phyloP scores from a whole-genome alignment of 2,797 vertebrate species.

The Neopelma chrysocephalum region DNA sequence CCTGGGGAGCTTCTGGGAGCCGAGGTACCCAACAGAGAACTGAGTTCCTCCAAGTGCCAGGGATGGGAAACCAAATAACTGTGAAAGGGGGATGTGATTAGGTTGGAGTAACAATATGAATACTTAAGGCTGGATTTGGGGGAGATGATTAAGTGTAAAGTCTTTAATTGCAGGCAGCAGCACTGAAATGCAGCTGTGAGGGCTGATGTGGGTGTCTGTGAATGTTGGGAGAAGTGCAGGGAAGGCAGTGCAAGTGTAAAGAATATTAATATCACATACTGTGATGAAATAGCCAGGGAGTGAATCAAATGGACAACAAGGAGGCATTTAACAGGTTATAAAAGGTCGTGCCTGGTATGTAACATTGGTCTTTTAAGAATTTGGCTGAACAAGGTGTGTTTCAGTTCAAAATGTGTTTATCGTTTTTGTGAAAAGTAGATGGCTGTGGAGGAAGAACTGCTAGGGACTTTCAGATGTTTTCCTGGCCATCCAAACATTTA shows the following conservation, averaged over 20 bases:
- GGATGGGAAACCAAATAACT: neutral
- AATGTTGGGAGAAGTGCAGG: neutral
- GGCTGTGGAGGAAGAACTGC: neutral
- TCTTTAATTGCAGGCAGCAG: neutral
- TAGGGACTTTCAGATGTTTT: neutral
- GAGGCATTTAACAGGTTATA: neutral
- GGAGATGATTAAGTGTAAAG: neutral
- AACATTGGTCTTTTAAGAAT: neutral
- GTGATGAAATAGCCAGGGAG: neutral
- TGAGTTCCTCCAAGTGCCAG: neutral
- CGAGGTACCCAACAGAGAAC: neutral
- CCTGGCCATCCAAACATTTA: neutral
- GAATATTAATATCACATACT: neutral
- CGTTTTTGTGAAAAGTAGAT: neutral
- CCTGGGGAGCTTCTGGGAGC: neutral
- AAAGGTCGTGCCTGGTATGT: neutral
- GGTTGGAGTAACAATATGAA: neutral
- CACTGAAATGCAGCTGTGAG: neutral
- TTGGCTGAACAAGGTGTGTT: neutral
- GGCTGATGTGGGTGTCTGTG: neutral
- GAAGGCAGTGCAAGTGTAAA: neutral
- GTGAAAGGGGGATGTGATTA: neutral
- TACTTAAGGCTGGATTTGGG: neutral
- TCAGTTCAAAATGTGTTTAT: neutral
- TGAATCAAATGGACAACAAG: neutral